Base-by-base conservation (phyloP, 2,888 invertebrate species). In the Catocala sponsa region DNA sequence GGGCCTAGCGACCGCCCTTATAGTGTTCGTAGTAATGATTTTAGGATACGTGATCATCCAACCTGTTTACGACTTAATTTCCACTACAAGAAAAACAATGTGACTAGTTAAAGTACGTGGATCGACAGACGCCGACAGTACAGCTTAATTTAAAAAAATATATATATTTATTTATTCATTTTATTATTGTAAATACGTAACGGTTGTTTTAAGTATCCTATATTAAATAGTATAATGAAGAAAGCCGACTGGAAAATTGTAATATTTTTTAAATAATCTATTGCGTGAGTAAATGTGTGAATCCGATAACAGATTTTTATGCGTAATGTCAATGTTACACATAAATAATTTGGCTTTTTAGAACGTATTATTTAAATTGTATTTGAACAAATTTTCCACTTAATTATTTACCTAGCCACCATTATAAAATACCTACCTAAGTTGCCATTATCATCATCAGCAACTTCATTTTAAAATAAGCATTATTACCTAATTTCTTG, bases 31-130 rank as follows among this genome's bases (percentile, higher is more conserved):
- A 1, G 70, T 87, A 2, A 75, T 87, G 63, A 90, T 88, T 42
- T 64, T 93, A 33, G 43, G 82, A 4, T 94, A 94, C 65, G 78
- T 87, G 1, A 53, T 94, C 11, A 60, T 92, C 10, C 93, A 94
- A 71, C 94, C 94, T 7, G 84, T 94, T 48, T 69, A 85, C 2
- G 85, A 94, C 56, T 79, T 94, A 65, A 72, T 94, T 43, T 80
- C 90, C 0, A 90, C 88, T 2, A 87, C 89, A 0, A 86, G 83
- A 63, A 89, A 88, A 2, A 62, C 80, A 1, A 65, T 93, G 83
- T 94, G 91, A 94, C 90, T 91, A 76, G 47, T 79, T 49, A 71
- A 84, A 32, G 57, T 89, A 0, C 61, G 72, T 1, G 86, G 85
- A 11, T 87, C 90, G 0, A 82, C 81, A 12, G 80, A 79, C 66